These are phyloP conservation scores for Sphaerophoria taeniata DNA, from an alignment of 2,888 invertebrate genomes.

Conservation along the genomic window DNA sequence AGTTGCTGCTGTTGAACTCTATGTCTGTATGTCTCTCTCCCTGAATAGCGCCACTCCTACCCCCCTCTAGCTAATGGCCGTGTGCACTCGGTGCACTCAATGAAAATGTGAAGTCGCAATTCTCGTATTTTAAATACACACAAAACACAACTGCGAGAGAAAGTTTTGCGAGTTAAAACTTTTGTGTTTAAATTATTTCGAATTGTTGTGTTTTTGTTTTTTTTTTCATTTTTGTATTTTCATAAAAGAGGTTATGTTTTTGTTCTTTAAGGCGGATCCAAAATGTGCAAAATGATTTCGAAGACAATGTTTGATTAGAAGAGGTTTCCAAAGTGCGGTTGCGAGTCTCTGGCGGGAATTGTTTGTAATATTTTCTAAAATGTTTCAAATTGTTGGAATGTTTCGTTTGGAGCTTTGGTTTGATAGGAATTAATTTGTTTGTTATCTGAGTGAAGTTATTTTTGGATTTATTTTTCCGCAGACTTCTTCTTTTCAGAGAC, in stretches of 20 bases:
- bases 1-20: constrained; percentile 48
- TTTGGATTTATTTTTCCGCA: no score
- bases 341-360: constrained; percentile 1
- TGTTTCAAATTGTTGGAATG: not conserved
- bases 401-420: not conserved
- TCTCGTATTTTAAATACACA: not conserved
- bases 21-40: not conserved
- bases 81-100: constrained; percentile 12
- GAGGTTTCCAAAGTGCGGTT: constrained; percentile 6
- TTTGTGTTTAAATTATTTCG: constrained; percentile 35
- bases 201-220: constrained; percentile 1
- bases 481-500: no score
- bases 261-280: constrained; percentile 12
- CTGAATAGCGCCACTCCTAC: no score
- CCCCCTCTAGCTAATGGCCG: no score
- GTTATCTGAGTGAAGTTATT: no score
- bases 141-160: not conserved
- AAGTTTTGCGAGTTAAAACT: constrained; percentile 39
- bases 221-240: constrained; percentile 10
- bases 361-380: constrained; percentile 3
- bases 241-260: not conserved
- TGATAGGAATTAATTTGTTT: not conserved
- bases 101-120: not conserved
- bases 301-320: constrained; percentile 48
- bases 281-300: constrained; percentile 41